Base-by-base conservation (phyloP, 2,888 invertebrate genomes). In the Clunio marinus region DNA sequence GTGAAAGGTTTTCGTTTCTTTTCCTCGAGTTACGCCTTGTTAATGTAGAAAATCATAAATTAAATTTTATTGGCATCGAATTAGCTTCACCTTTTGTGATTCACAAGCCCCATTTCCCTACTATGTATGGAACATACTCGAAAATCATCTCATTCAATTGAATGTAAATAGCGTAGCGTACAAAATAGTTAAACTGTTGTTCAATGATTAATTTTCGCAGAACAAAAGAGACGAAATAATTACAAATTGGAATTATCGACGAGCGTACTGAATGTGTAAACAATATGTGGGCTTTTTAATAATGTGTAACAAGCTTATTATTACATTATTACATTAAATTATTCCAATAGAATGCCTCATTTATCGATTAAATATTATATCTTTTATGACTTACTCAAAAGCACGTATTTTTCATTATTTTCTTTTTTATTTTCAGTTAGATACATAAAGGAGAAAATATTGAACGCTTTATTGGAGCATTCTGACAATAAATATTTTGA, bases 341-440 rank as follows among this genome's bases (percentile, higher is more conserved):
- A 51, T 22, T n/a, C 3, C 20, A 51, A n/a, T n/a, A n/a, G n/a
- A 51, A 51, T 51, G 2, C 2, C 20, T 22, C 22, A 51, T 51
- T 51, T 51, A 51, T 51, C 51, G 51, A 51, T 51, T 51, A 51
- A n/a, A n/a, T n/a, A n/a, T n/a, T n/a, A n/a, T n/a, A n/a, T n/a
- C n/a, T n/a, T n/a, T n/a, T n/a, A n/a, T n/a, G n/a, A n/a, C n/a
- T n/a, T n/a, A n/a, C n/a, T n/a, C n/a, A n/a, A n/a, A n/a, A n/a
- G n/a, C n/a, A n/a, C n/a, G n/a, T n/a, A n/a, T n/a, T n/a, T n/a
- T n/a, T n/a, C n/a, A n/a, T n/a, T n/a, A n/a, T n/a, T n/a, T n/a
- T n/a, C n/a, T n/a, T n/a, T n/a, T n/a, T n/a, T n/a, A n/a, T n/a
- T n/a, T n/a, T n/a, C n/a, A n/a, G n/a, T n/a, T n/a, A n/a, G n/a